A percentile compares a stretch with the other conserved stretches of the same genome.
phyloP scores from a whole-genome alignment of 2,113 vertebrate genomes.

The Butastur rufipennis region DNA sequence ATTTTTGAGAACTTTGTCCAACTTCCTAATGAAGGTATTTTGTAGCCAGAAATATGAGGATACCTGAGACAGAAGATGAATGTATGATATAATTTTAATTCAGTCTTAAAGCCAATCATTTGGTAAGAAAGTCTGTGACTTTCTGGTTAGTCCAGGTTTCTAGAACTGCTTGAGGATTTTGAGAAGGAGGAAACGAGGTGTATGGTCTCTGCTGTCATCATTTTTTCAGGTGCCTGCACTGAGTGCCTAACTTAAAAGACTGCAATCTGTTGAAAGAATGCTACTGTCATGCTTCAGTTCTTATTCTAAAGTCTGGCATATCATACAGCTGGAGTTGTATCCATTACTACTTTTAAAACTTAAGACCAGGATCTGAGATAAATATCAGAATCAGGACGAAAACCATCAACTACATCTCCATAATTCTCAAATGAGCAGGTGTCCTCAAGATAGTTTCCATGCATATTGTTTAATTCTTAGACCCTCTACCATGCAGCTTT shows the following conservation, averaged over 20 bases:
- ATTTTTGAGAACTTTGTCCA: too few relatives aligned
- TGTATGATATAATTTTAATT: background rate
- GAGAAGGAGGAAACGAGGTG: background rate
- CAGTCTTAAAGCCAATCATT: rapidly evolving
- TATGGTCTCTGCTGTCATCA: background rate
- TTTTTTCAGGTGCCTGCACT: background rate
- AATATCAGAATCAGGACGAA: background rate
- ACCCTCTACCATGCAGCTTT: background rate
- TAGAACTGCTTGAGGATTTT: background rate
- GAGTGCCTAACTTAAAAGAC: background rate
- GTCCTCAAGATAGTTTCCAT: background rate
- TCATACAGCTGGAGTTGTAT: background rate
- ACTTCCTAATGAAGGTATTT: background rate
- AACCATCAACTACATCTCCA: background rate
- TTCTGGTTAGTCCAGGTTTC: background rate
- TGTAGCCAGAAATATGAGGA: background rate
- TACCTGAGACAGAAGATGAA: background rate
- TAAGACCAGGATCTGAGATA: background rate
- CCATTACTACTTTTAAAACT: background rate
- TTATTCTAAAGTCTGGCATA: background rate
- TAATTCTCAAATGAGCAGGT: background rate
- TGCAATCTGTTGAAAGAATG: background rate
- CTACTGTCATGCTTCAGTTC: background rate
- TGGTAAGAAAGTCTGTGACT: background rate
- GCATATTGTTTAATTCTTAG: background rate